Evolutionary conservation across 2,113 vertebrate species (phyloP).

Genomic region (Megaleporinus macrocephalus): DNA sequence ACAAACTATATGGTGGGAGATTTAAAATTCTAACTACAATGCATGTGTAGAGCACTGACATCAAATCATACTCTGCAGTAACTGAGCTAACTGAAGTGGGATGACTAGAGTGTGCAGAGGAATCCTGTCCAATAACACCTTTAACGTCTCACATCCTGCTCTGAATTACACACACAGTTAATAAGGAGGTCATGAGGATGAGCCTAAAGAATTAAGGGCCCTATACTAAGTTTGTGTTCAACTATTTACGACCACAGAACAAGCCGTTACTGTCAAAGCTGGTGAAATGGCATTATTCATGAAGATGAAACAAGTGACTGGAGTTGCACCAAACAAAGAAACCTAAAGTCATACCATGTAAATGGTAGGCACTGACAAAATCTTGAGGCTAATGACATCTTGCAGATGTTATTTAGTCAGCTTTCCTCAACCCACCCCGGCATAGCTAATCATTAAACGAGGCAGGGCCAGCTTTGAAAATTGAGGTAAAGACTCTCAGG

Average conservation of each 20-base stretch:
- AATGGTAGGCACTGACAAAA: slow-evolving; percentile 19
- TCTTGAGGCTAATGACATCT: slow-evolving; percentile 23
- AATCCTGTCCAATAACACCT: slow-evolving; percentile 23
- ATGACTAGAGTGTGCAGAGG: slow-evolving; percentile 37
- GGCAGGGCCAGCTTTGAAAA: slow-evolving; percentile 19
- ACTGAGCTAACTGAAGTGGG: slow-evolving; percentile 41
- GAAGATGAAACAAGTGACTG: slow-evolving; percentile 22
- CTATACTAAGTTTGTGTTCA: neutral
- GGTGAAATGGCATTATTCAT: neutral
- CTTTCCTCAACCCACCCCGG: slow-evolving; percentile 3
- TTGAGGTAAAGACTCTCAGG: slow-evolving; percentile 3
- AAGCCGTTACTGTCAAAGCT: neutral
- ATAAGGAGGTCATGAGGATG: neutral
- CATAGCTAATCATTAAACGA: slow-evolving; percentile 31
- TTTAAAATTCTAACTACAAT: slow-evolving; percentile 31
- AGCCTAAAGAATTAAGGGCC: neutral
- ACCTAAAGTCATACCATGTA: neutral
- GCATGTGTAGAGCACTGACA: slow-evolving; percentile 25
- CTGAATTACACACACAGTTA: slow-evolving; percentile 29
- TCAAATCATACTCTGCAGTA: slow-evolving; percentile 20
- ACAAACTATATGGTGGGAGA: no score
- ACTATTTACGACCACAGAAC: neutral
- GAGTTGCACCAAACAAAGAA: neutral
- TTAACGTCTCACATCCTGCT: slow-evolving; percentile 35
- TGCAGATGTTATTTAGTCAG: slow-evolving; percentile 40